A percentile compares a stretch with the other conserved stretches of the same genome.
Evolutionary conservation across 2,888 invertebrate species (phyloP).

Genomic region (Phengaris alcon): DNA sequence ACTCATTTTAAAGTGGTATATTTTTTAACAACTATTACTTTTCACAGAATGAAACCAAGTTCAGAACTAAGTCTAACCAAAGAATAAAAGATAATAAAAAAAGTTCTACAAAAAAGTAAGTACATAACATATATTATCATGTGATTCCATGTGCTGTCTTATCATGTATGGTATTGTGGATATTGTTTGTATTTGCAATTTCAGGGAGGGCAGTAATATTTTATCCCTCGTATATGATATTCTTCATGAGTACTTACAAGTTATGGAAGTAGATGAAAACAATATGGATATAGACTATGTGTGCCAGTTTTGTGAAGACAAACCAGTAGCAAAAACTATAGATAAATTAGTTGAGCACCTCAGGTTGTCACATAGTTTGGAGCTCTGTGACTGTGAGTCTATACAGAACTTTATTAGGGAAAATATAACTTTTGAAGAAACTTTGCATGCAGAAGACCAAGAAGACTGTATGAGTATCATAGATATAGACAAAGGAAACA

Average conservation of each 20-base stretch:
- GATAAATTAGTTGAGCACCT: constrained; percentile 51
- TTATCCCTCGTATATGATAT: constrained; percentile 46
- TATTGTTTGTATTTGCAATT: constrained; percentile 43
- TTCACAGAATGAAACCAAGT: neutral
- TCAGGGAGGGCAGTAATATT: constrained; percentile 47
- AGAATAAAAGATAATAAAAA: constrained; percentile 29
- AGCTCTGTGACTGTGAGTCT: constrained; percentile 34
- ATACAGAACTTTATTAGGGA: constrained; percentile 53
- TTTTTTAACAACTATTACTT: neutral
- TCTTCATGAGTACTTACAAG: constrained; percentile 47
- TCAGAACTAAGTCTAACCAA: constrained; percentile 30
- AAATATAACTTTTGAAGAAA: constrained; percentile 57
- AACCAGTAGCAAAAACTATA: constrained; percentile 41
- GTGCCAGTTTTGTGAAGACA: constrained; percentile 54
- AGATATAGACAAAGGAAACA: constrained; percentile 35
- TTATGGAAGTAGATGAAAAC: constrained; percentile 46
- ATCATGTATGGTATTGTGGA: neutral
- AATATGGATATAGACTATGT: constrained; percentile 50
- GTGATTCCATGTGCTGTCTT: neutral
- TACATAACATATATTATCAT: constrained; percentile 31
- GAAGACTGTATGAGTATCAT: constrained; percentile 38
- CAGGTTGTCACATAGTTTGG: constrained; percentile 41
- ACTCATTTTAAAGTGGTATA: neutral
- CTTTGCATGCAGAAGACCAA: constrained; percentile 46
- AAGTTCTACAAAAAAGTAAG: constrained; percentile 40